Conservation (phyloP, 2,888 invertebrate genomes). For the Eudemis profundana region DNA sequence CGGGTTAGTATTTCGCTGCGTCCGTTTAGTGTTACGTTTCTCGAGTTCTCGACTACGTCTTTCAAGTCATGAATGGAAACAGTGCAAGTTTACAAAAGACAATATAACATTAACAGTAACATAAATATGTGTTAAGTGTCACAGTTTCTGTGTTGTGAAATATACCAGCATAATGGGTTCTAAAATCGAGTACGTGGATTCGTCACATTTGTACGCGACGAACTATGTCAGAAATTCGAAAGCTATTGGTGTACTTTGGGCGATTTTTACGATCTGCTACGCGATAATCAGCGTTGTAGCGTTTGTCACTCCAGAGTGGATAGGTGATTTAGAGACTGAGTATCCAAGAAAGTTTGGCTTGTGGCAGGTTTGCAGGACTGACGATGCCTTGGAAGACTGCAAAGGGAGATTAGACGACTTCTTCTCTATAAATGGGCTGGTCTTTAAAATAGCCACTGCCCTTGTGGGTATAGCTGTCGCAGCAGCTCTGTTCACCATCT, state of each 20-base stretch:
- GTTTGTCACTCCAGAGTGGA: slow-evolving; percentile 97
- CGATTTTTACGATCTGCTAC: slow-evolving; percentile 98
- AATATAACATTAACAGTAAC: slow-evolving; percentile 50
- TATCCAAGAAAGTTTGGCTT: slow-evolving; percentile 96
- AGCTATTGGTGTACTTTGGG: slow-evolving; percentile 99
- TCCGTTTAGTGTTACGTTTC: slow-evolving; percentile 70
- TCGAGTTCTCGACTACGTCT: slow-evolving; percentile 70
- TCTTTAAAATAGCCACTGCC: slow-evolving; percentile 95
- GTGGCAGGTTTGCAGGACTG: slow-evolving; percentile 94
- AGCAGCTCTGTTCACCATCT: slow-evolving; percentile 93
- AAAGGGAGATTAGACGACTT: slow-evolving; percentile 94
- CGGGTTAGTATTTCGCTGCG: slow-evolving; percentile 50
- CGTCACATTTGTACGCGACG: slow-evolving; percentile 95
- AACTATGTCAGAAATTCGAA: slow-evolving; percentile 96
- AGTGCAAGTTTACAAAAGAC: slow-evolving; percentile 52
- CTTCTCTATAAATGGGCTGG: slow-evolving; percentile 91
- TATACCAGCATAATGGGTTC: slow-evolving; percentile 89
- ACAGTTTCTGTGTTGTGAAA: slow-evolving; percentile 53
- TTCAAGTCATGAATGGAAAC: slow-evolving; percentile 66
- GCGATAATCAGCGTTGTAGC: slow-evolving; percentile 97
- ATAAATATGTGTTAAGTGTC: slow-evolving; percentile 58
- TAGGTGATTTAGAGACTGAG: slow-evolving; percentile 93
- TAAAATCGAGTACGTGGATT: slow-evolving; percentile 96
- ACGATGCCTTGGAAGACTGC: slow-evolving; percentile 92
- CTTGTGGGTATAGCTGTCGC: slow-evolving; percentile 94